Percentiles rank a stretch among this genome's conserved stretches.
Conservation (phyloP, 2,113 vertebrate species). For the Takifugu flavidus region DNA sequence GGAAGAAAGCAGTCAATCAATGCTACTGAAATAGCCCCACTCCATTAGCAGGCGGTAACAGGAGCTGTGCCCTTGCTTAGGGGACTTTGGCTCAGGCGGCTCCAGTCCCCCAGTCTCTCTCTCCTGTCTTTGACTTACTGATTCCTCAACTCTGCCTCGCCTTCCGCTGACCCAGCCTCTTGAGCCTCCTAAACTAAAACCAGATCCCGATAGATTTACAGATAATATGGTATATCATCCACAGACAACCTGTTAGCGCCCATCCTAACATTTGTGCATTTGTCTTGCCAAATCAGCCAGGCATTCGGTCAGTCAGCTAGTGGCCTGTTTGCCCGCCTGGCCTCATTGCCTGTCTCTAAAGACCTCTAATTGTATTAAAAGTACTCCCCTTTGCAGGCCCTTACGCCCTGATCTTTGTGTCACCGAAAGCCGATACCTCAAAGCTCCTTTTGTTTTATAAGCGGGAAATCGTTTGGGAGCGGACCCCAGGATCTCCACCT, state of each 20-base stretch:
- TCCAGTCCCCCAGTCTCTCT: slow-evolving; percentile 57
- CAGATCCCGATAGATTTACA: slow-evolving; percentile 60
- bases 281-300: slow-evolving; percentile 33
- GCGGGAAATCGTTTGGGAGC: slow-evolving; percentile 65
- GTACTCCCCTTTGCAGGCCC: slow-evolving; percentile 61
- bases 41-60: slow-evolving; percentile 74
- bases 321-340: slow-evolving; percentile 38
- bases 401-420: slow-evolving; percentile 72
- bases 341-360: slow-evolving; percentile 62
- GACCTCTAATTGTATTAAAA: slow-evolving; percentile 77
- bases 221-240: slow-evolving; percentile 42
- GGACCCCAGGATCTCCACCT: slow-evolving; percentile 74
- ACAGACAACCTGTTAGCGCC: slow-evolving; percentile 23
- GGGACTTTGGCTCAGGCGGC: slow-evolving; percentile 62
- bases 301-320: slow-evolving; percentile 37
- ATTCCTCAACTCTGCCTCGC: slow-evolving; percentile 26
- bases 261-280: slow-evolving; percentile 47
- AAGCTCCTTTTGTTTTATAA: slow-evolving; percentile 79
- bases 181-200: slow-evolving; percentile 44
- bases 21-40: slow-evolving; percentile 69
- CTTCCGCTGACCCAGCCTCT: slow-evolving; percentile 7
- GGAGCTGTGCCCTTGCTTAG: slow-evolving; percentile 66
- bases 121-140: slow-evolving; percentile 47
- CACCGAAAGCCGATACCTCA: slow-evolving; percentile 75
- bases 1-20: slow-evolving; percentile 69